A percentile compares a stretch with the other conserved stretches of the same genome.
Evolutionary conservation across 2,113 vertebrate genomes (phyloP).

Genomic region (Pavo muticus): DNA sequence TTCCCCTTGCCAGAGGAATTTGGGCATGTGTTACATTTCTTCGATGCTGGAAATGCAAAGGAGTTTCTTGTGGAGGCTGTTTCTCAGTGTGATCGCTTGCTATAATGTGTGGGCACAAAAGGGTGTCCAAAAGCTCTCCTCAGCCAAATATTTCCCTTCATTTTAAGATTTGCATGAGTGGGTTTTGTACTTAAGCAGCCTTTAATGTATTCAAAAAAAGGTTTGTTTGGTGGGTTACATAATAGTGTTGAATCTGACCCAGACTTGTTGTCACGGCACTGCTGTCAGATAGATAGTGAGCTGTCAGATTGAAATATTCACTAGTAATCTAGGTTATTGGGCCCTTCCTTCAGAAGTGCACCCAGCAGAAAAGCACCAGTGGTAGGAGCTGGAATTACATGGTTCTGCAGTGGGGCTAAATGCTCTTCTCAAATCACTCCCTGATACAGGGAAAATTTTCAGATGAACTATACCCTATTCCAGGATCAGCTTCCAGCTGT

Average conservation of each 20-base stretch:
- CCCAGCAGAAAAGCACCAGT: neutral
- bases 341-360: conserved; percentile 29
- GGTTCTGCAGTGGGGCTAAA: neutral
- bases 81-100: conserved; percentile 38
- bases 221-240: conserved; percentile 73
- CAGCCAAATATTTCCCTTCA: conserved; percentile 67
- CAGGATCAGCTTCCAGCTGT: neutral
- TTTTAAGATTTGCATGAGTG: conserved; percentile 72
- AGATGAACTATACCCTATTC: neutral
- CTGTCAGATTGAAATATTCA: conserved; percentile 66
- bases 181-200: conserved; percentile 70
- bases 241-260: conserved; percentile 69
- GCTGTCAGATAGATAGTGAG: conserved; percentile 68
- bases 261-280: conserved; percentile 72
- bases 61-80: conserved; percentile 66
- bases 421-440: neutral
- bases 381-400: neutral
- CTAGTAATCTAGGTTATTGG: conserved; percentile 70
- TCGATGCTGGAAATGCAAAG: conserved; percentile 59
- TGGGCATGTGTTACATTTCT: conserved; percentile 38
- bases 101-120: conserved; percentile 68
- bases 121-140: conserved; percentile 68
- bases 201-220: conserved; percentile 71
- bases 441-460: neutral
- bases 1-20: conserved; percentile 34